Evolutionary conservation across 2,797 vertebrate genomes (phyloP), one percentile per base, ranked within the genome.

Genomic region (Agapornis canus): DNA sequence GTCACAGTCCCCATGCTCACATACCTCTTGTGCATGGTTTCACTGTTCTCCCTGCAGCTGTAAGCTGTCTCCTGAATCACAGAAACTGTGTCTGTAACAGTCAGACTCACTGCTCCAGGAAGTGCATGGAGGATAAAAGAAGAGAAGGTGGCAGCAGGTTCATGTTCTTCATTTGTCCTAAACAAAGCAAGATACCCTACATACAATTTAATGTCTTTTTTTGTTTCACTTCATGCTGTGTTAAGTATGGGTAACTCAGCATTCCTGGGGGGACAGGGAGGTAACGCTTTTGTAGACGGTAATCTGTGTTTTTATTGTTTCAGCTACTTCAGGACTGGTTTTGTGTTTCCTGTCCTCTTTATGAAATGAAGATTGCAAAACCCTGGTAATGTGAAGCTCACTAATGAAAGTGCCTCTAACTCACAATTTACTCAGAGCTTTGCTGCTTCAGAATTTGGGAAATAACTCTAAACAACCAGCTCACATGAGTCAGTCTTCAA

Each of bases 351-450:
- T 81, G 22, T 54, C 15, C 26, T 80, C 45, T 35, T 78, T 72
- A 69, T 29, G 57, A 91, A 48, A 72, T 43, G 12, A 75, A 80
- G 47, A 82, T 76, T 94, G 68, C 35, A 70, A 94, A 95, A 80
- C 22, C 10, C 25, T 48, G 13, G 23, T 39, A 52, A 81, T 29
- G 31, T 65, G 61, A 91, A 84, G 77, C 75, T 60, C 68, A 45
- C 37, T 82, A 85, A 49, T 17, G 65, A 77, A 89, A 93, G 64
- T 85, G 68, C 40, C 64, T 45, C 66, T 84, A 80, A 76, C 45
- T 65, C 35, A 40, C n/a, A 59, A 71, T 56, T 92, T 70, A 47
- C 52, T 75, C 35, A 66, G 35, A 78, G 35, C 11, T 90, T 42
- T 65, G 13, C 31, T 65, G 37, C 69, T 90, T 86, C 52, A 65